Base-by-base conservation (phyloP, 1,140 invertebrate genomes). In the Hypsibius dujardini region DNA sequence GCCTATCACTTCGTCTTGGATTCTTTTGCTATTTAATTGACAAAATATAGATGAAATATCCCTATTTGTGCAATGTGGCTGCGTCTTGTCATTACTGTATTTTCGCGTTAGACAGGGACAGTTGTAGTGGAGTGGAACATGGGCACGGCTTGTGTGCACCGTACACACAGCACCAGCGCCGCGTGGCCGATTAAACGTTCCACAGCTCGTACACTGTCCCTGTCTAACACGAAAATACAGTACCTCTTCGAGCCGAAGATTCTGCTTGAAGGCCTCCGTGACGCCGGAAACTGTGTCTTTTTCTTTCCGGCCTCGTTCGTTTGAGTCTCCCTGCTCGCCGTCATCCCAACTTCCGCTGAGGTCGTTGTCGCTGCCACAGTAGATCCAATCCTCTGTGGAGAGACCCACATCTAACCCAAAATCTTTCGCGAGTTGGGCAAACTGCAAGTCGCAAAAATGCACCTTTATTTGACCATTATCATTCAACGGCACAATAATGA, bases 1-100 rank as follows among this genome's bases (percentile, higher is more conserved):
- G 90, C 80, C 62, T 12, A 67, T 67, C 62, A 15, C 12, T 42
- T 12, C 62, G 62, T 45, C 12, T 12, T 15, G 62, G 12, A 42
- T 67, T 67, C 12, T 67, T n/a, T 56, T 56, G 7, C n/a, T 56
- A 12, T n/a, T 56, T 12, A 56, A 56, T 12, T 56, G n/a, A n/a
- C 50, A 7, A 56, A 7, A 56, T 28, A 28, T 28, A 28, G 28
- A 28, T 28, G 28, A 28, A 28, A 28, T 28, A 28, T 28, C 28
- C 28, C 28, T 28, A 28, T 28, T 28, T 28, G 28, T 28, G 28
- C 28, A 28, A 28, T 28, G 28, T 28, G 28, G 28, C 28, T 28
- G 28, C 28, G 28, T 28, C 28, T 28, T 28, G 28, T 28, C 28
- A 28, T 28, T 28, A 28, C 28, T 28, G 28, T 28, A 28, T 28